Evolutionary conservation across 2,888 invertebrate species (phyloP).

Genomic region (Thymelicus acteon): DNA sequence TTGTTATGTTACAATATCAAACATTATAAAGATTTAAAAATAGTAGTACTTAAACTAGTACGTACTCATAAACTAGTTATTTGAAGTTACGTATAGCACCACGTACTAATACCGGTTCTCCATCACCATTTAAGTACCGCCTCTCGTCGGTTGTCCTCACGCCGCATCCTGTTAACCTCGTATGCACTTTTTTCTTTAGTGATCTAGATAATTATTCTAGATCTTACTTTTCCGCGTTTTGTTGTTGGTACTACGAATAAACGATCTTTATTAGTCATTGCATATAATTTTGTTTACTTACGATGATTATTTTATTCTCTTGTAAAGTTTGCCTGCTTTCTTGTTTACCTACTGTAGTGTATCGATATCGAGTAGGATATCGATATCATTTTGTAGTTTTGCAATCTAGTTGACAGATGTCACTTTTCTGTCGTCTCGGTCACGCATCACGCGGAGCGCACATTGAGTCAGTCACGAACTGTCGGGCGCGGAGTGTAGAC

Average conservation of each 20-base stretch:
- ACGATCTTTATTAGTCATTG: not conserved
- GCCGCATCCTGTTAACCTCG: constrained; percentile 73
- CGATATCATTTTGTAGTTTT: too few relatives aligned
- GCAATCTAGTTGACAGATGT: too few relatives aligned
- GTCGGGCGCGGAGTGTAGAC: too few relatives aligned
- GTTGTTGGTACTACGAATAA: not conserved
- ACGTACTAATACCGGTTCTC: constrained; percentile 15
- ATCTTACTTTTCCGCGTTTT: constrained; percentile 30
- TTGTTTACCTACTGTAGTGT: too few relatives aligned
- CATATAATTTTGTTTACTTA: not conserved
- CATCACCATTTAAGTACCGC: constrained; percentile 19
- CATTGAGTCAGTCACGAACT: too few relatives aligned
- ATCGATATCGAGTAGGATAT: too few relatives aligned
- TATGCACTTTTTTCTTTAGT: constrained; percentile 32
- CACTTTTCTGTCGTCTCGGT: too few relatives aligned
- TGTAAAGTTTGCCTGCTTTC: too few relatives aligned
- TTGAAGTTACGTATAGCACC: not conserved
- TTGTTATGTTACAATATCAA: too few relatives aligned
- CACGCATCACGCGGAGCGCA: too few relatives aligned
- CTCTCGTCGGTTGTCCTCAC: constrained; percentile 30
- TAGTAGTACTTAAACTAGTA: too few relatives aligned
- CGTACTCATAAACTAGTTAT: not conserved
- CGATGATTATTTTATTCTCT: not conserved
- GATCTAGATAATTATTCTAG: constrained; percentile 4
- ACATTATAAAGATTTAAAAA: too few relatives aligned